Evolutionary conservation across 2,113 vertebrate species (phyloP).

Genomic region (Dissostichus mawsoni): DNA sequence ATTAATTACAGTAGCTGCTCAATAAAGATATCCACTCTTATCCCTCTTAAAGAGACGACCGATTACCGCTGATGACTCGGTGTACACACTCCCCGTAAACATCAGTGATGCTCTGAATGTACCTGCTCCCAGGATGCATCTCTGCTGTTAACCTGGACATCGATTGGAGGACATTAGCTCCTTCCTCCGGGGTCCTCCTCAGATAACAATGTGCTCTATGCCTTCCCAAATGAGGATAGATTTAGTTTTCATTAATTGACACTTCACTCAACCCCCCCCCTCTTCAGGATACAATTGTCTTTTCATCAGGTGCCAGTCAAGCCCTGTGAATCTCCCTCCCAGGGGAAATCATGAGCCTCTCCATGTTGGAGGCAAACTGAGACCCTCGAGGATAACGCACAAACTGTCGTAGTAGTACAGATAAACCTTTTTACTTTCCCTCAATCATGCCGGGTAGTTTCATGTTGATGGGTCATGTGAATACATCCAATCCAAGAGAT

Average conservation of each 20-base stretch:
- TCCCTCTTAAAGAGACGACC: neutral
- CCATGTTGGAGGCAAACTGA: conserved; percentile 3
- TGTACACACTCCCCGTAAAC: conserved; percentile 4
- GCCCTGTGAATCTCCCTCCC: conserved; percentile 13
- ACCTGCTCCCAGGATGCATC: conserved; percentile 39
- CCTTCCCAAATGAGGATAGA: conserved; percentile 54
- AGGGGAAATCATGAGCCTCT: conserved; percentile 45
- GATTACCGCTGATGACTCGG: neutral
- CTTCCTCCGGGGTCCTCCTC: conserved; percentile 45
- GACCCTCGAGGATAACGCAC: neutral
- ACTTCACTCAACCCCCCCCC: neutral
- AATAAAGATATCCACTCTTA: neutral
- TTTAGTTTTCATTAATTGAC: conserved; percentile 65
- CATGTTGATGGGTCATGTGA: conserved; percentile 22
- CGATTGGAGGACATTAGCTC: conserved; percentile 58
- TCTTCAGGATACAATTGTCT: conserved; percentile 24
- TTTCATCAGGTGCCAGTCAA: conserved; percentile 46
- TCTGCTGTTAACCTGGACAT: conserved; percentile 57
- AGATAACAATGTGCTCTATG: conserved; percentile 43
- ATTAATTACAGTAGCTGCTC: neutral
- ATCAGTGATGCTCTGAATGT: conserved; percentile 22
- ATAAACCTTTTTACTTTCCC: conserved; percentile 15
- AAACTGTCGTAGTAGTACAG: neutral
- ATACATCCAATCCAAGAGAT: conserved; percentile 52
- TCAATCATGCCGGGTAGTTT: neutral